Conservation (phyloP, 2,888 invertebrate genomes). For the Drosophila koepferae region DNA sequence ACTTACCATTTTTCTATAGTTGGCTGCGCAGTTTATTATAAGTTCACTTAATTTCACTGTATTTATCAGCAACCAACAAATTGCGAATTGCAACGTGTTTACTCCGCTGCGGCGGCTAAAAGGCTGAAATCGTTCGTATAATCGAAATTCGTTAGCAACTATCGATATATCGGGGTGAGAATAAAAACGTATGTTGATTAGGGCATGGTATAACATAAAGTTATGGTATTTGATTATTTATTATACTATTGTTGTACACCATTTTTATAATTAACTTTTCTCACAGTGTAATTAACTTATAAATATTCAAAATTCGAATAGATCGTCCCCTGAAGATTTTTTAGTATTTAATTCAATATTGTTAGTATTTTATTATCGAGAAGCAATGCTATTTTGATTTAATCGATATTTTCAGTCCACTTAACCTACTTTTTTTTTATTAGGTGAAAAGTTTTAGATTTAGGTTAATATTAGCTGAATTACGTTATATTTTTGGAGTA, state of each 20-base stretch:
- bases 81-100: conserved; percentile 72
- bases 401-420: conserved; percentile 58
- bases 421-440: conserved; percentile 60
- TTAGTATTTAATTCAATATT: not conserved
- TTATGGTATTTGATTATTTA: not conserved
- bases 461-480: conserved; percentile 64
- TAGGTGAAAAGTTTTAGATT: conserved; percentile 63
- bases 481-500: conserved; percentile 35
- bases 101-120: conserved; percentile 44
- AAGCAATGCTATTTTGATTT: not conserved
- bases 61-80: conserved; percentile 18
- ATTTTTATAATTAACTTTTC: not conserved
- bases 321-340: not conserved
- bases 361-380: conserved; percentile 3
- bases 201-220: not conserved
- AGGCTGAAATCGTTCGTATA: conserved; percentile 14
- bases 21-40: not conserved
- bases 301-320: not conserved
- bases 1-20: conserved; percentile 43
- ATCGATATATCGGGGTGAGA: conserved; percentile 34
- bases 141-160: conserved; percentile 8
- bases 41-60: conserved; percentile 28
- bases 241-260: not conserved
- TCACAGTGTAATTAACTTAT: not conserved
- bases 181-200: not conserved